Conservation (phyloP, 1,140 invertebrate genomes). For the Hypothenemus hampei region DNA sequence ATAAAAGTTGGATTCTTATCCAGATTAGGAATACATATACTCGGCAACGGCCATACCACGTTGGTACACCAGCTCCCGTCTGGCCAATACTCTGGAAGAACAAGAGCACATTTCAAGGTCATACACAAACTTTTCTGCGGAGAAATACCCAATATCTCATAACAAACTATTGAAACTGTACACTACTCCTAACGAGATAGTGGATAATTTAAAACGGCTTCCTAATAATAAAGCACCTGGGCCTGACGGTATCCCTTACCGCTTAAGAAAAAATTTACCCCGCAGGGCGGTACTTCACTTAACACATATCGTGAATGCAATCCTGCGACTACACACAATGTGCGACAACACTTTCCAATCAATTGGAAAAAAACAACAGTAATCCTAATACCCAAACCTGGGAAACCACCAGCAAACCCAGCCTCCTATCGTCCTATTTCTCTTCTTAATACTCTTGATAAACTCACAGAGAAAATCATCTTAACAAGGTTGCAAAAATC, state of each 20-base stretch:
- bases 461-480: slow-evolving; percentile 40
- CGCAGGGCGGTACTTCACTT: slow-evolving; percentile 24
- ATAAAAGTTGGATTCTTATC: too few relatives aligned
- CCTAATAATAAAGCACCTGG: slow-evolving; percentile 36
- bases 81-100: too few relatives aligned
- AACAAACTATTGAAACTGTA: too few relatives aligned
- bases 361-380: slow-evolving; percentile 38
- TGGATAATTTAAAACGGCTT: too few relatives aligned
- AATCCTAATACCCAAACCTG: slow-evolving; percentile 39
- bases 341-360: slow-evolving; percentile 33
- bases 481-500: background rate
- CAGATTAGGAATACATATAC: too few relatives aligned
- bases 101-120: too few relatives aligned
- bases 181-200: too few relatives aligned
- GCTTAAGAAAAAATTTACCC: slow-evolving; percentile 35
- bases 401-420: slow-evolving; percentile 32
- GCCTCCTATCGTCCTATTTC: slow-evolving; percentile 41
- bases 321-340: slow-evolving; percentile 25
- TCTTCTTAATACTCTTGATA: slow-evolving; percentile 35
- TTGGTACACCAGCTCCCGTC: too few relatives aligned
- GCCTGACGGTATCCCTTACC: slow-evolving; percentile 32
- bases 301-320: slow-evolving; percentile 33
- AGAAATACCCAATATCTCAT: too few relatives aligned
- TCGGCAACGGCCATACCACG: too few relatives aligned
- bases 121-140: too few relatives aligned